phyloP scores from a whole-genome alignment of 2,113 vertebrate species.

The Pseudorhombus dupliciocellatus region DNA sequence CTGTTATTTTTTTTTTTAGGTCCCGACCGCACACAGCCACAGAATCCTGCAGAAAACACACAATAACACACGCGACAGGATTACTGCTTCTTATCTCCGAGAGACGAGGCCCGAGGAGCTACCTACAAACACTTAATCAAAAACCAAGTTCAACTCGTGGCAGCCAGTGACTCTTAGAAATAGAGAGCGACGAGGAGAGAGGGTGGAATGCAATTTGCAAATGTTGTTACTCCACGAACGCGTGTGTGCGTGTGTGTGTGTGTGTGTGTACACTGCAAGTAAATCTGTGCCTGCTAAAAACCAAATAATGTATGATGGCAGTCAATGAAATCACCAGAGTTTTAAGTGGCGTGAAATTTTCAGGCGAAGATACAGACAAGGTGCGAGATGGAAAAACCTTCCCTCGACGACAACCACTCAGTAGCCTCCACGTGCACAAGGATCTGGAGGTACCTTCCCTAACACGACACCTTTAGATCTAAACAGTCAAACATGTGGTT shows the following conservation, averaged over 20 bases:
- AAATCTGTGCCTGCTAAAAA: slow-evolving; percentile 51
- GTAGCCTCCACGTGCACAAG: too few relatives aligned
- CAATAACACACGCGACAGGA: slow-evolving; percentile 51
- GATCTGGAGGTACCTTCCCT: too few relatives aligned
- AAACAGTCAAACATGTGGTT: too few relatives aligned
- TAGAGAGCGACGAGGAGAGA: slow-evolving; percentile 64
- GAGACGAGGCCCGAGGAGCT: slow-evolving; percentile 75
- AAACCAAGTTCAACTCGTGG: slow-evolving; percentile 76
- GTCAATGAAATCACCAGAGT: slow-evolving; percentile 17
- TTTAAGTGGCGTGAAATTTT: slow-evolving; percentile 3
- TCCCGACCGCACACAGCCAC: slow-evolving; percentile 43
- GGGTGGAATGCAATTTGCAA: slow-evolving; percentile 74
- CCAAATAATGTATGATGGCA: slow-evolving; percentile 27
- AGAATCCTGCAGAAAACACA: slow-evolving; percentile 60
- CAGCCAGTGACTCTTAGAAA: slow-evolving; percentile 70
- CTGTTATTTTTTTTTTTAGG: slow-evolving; percentile 45
- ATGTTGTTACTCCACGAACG: slow-evolving; percentile 53
- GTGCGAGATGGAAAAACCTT: too few relatives aligned
- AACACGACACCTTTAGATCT: too few relatives aligned
- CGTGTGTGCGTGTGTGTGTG: slow-evolving; percentile 20
- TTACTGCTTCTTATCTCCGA: slow-evolving; percentile 72
- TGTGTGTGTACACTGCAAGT: slow-evolving; percentile 32
- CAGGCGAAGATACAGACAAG: background rate
- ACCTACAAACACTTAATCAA: slow-evolving; percentile 82
- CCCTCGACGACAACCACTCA: too few relatives aligned